A percentile compares a stretch with the other conserved stretches of the same genome.
phyloP scores from a whole-genome alignment of 1,140 invertebrate genomes.

The Drosophila pandora region DNA sequence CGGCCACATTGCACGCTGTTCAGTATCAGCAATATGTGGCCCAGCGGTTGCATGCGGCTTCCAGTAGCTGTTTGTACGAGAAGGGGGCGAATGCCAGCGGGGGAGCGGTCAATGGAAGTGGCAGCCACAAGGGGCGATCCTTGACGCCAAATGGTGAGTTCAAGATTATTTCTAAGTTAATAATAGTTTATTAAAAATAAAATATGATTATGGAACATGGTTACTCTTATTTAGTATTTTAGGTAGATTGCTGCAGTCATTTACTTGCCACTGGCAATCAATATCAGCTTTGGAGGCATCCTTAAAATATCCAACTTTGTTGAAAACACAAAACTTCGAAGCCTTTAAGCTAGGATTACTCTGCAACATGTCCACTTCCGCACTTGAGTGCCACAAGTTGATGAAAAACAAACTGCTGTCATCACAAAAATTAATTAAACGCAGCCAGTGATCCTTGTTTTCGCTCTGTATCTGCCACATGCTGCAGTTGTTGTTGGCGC shows the following conservation, averaged over 20 bases:
- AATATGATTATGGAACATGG: background rate
- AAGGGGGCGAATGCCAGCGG: constrained; percentile 27
- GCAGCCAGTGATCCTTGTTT: background rate
- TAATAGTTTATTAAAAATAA: background rate
- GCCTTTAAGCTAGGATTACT: constrained; percentile 6
- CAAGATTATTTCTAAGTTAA: background rate
- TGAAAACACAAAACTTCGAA: constrained; percentile 18
- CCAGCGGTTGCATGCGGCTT: constrained; percentile 61
- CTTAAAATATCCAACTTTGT: constrained; percentile 3
- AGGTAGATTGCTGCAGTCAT: constrained; percentile 48
- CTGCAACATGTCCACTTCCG: constrained; percentile 3
- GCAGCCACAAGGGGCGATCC: constrained; percentile 44
- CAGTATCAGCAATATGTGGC: constrained; percentile 71
- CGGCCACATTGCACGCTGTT: constrained; percentile 50
- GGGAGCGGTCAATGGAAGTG: background rate
- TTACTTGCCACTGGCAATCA: constrained; percentile 50
- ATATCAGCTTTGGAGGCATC: background rate
- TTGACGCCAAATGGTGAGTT: constrained; percentile 57
- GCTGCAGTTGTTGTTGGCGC: constrained; percentile 52
- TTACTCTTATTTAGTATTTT: background rate
- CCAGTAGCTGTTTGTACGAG: constrained; percentile 73
- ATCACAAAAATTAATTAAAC: constrained; percentile 48
- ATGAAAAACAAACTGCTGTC: constrained; percentile 27
- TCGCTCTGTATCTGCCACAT: constrained; percentile 38
- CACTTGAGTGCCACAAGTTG: constrained; percentile 16